Base-by-base conservation (phyloP, 1,140 invertebrate species). In the Tetramorium alpestre region DNA sequence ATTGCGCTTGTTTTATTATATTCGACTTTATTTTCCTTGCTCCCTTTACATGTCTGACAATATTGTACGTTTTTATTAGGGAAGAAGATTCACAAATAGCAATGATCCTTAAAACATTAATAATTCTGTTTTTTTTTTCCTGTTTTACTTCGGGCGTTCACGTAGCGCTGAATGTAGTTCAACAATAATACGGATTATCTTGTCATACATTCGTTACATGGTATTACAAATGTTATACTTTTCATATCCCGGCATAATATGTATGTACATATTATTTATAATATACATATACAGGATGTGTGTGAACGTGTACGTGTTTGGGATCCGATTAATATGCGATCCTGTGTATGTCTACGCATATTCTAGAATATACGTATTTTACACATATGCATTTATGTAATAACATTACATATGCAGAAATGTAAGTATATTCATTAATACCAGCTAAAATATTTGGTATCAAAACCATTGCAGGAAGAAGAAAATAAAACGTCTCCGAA, bases 91-190 rank as follows among this genome's bases (percentile, higher is more conserved):
- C 89, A 90, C 89, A 93, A 93, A 93, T 84, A 93, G 92, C 92
- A 94, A 94, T 90, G 91, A 92, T 91, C 84, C 77, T 92, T 91
- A 64, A 91, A 89, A 93, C 88, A 89, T 94, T 94, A 93, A 94
- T 94, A 94, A 91, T 93, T 93, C 13, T 78, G 51, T 80, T 54
- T 81, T 80, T 70, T 49, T 33, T 77, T 69, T 64, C 38, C 13
- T 58, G 33, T 44, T 81, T 47, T 58, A 13, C 69, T 90, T 87
- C 89, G 90, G 90, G 92, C 91, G 76, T 93, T 90, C 78, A 86
- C 88, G 87, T 89, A 86, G 65, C 92, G 88, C 85, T 90, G 82
- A 90, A 94, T 82, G 88, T 90, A 91, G 78, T 73, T 91, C 92
- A 91, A 93, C 91, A 93, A 88, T 92, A 92, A 92, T 92, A 93